Conservation (phyloP, 1,140 invertebrate genomes). For the Amyelois transitella region DNA sequence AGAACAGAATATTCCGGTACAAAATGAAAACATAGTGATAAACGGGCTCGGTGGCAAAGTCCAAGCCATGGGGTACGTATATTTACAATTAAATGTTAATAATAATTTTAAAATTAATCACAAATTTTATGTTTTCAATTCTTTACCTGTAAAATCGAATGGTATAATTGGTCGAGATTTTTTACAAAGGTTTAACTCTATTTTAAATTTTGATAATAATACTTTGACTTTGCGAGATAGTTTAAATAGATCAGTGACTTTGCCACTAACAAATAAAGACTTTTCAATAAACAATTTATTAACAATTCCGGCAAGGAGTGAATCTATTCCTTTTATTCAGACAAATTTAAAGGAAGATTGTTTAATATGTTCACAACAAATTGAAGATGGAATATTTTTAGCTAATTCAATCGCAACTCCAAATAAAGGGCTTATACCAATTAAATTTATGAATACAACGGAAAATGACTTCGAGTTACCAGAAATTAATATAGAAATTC, state of each 20-base stretch:
- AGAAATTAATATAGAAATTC: neutral
- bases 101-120: neutral
- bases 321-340: slow-evolving; percentile 6
- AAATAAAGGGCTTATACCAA: slow-evolving; percentile 8
- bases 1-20: neutral
- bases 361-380: slow-evolving; percentile 11
- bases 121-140: slow-evolving; percentile 1
- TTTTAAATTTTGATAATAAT: neutral
- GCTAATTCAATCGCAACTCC: slow-evolving; percentile 13
- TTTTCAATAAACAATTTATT: neutral
- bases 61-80: neutral
- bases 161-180: neutral
- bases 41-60: neutral
- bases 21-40: neutral
- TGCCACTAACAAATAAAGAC: neutral
- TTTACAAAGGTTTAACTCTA: neutral
- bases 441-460: slow-evolving; percentile 16
- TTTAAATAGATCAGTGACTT: too few species aligned
- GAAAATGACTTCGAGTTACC: slow-evolving; percentile 7
- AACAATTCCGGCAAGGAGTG: neutral
- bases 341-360: slow-evolving; percentile 11
- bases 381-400: slow-evolving; percentile 16
- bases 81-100: neutral
- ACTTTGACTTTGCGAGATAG: neutral
- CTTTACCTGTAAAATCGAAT: neutral